A percentile compares a stretch with the other conserved stretches of the same genome.
phyloP scores from a whole-genome alignment of 2,888 invertebrate genomes.

The Trachelus troglodyta region DNA sequence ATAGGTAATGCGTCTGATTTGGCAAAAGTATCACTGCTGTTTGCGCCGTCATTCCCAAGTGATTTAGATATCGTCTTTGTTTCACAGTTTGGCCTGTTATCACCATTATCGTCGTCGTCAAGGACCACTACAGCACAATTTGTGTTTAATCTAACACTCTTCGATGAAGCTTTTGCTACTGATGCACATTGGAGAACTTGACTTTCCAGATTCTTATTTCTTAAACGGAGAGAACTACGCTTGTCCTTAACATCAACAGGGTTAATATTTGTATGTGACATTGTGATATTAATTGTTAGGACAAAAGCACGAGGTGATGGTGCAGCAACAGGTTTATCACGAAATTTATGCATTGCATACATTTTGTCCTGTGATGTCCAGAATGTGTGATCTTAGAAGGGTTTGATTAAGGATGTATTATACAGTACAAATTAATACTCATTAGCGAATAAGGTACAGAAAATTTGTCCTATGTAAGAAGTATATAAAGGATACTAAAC shows the following conservation, averaged over 20 bases:
- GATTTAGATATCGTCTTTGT: background rate
- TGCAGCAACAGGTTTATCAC: conserved; percentile 45
- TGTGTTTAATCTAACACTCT: background rate
- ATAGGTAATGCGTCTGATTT: background rate
- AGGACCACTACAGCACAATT: background rate
- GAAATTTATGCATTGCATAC: conserved; percentile 58
- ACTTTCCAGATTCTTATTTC: background rate
- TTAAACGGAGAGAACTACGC: background rate
- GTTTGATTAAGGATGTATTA: background rate
- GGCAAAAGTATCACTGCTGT: background rate
- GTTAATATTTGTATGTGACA: background rate
- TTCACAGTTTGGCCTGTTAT: background rate
- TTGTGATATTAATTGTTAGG: conserved; percentile 47
- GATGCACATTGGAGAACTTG: background rate
- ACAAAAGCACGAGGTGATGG: conserved; percentile 56
- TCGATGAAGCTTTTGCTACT: background rate
- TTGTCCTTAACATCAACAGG: background rate
- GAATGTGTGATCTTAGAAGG: conserved; percentile 45
- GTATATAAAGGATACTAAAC: conserved; percentile 58
- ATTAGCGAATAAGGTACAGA: background rate
- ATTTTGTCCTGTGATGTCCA: conserved; percentile 62
- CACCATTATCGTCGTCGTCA: background rate
- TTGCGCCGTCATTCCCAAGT: background rate
- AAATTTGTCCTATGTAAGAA: background rate
- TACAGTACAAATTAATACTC: background rate